phyloP scores from a whole-genome alignment of 2,888 invertebrate genomes.

The Iphiclides podalirius region DNA sequence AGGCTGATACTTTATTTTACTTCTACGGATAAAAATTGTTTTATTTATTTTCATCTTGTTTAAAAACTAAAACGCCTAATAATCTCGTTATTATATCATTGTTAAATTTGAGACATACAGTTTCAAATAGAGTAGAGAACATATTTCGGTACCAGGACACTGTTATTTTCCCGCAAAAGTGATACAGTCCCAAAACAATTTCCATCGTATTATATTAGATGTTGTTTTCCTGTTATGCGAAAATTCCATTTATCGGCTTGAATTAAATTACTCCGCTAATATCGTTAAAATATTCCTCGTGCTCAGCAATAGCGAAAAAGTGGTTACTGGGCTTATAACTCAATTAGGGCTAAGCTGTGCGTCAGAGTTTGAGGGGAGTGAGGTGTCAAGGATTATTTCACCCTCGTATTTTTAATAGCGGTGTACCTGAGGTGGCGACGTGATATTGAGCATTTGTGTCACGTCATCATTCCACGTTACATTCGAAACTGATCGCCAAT shows the following conservation, averaged over 20 bases:
- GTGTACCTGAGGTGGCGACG: conserved; percentile 5
- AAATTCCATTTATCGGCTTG: not conserved
- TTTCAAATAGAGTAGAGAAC: no score
- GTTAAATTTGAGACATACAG: no score
- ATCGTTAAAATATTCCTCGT: conserved; percentile 9
- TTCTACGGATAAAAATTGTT: no score
- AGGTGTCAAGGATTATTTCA: conserved; percentile 29
- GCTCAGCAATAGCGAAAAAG: conserved; percentile 22
- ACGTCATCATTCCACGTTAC: not conserved
- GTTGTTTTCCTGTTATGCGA: conserved; percentile 10
- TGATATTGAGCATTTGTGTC: not conserved
- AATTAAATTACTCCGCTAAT: conserved; percentile 3
- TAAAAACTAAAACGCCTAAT: no score
- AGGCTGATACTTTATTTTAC: no score
- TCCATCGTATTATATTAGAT: not conserved
- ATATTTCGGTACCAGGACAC: no score
- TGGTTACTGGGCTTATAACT: conserved; percentile 38
- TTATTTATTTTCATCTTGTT: no score
- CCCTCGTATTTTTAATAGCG: conserved; percentile 37
- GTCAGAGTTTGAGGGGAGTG: conserved; percentile 15
- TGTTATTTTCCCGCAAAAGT: conserved; percentile 14
- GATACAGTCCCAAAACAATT: conserved; percentile 2
- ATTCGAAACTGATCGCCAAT: not conserved
- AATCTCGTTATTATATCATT: no score
- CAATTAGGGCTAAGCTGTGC: conserved; percentile 39